Percentiles rank a stretch among this genome's conserved stretches.
Conservation (phyloP, 2,888 invertebrate species). For the Tenthredo mesomela region DNA sequence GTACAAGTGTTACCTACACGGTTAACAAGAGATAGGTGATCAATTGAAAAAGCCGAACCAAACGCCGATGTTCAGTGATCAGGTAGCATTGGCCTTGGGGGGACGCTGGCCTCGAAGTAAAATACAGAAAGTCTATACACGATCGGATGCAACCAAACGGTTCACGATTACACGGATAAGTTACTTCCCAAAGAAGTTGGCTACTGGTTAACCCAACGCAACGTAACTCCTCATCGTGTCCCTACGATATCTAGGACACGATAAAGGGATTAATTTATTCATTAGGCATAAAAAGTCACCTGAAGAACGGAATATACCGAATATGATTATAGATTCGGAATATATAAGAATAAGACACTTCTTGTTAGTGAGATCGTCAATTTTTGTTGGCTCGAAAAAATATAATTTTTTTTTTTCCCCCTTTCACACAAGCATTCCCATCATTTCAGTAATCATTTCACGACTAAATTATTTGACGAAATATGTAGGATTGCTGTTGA, state of each 20-base stretch:
- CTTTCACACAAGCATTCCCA: background rate
- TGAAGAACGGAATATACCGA: background rate
- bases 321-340: background rate
- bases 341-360: background rate
- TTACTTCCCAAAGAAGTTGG: conserved; percentile 29
- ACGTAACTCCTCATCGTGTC: background rate
- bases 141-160: conserved; percentile 50
- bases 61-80: conserved; percentile 56
- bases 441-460: background rate
- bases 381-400: background rate
- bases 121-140: conserved; percentile 53
- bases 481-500: background rate
- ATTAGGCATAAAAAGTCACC: background rate
- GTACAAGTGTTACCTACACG: conserved; percentile 3
- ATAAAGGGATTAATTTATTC: conserved; percentile 24
- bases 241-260: conserved; percentile 16
- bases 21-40: conserved; percentile 11
- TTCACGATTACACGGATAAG: conserved; percentile 10
- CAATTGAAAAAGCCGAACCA: conserved; percentile 15
- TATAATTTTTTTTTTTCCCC: background rate
- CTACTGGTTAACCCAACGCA: background rate
- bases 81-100: conserved; percentile 58
- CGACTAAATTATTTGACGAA: background rate
- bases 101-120: conserved; percentile 57
- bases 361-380: background rate